Evolutionary conservation across 2,888 invertebrate genomes (phyloP), one percentile per base, ranked within the genome.

Genomic region (Pheosia gnoma): DNA sequence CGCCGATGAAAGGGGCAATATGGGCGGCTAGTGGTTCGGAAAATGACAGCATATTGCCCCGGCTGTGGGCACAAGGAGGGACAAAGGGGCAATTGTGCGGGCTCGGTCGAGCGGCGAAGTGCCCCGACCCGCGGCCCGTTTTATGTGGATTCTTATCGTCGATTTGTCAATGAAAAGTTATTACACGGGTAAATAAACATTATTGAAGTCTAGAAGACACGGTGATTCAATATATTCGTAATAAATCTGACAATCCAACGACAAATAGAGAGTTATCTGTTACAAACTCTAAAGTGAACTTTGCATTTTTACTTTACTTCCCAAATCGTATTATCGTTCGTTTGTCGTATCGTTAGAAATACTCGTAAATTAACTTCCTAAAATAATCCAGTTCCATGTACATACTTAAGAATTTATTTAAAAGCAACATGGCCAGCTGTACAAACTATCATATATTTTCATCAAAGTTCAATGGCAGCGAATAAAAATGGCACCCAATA

Each of bases 41-140:
- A 90, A 90, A 90, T 90, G 83, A 86, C 78, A 81, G 81, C 87
- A 89, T 87, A 86, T 86, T 85, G 80, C 72, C 68, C 69, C 53
- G 77, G 74, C 66, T 72, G 74, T 68, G 62, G 67, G 63, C 74
- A 83, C 82, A 86, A 83, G 78, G 78, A 61, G 67, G 63, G 74
- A 83, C 82, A 86, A 83, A 78, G 78, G 65, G 66, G 68, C 73
- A 76, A 84, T 88, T 86, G 86, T 88, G 59, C 70, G 67, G 70
- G 70, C 77, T 82, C 83, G 78, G 68, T 78, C 78, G 72, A 68
- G 79, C 81, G 83, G 65, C 64, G 72, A 73, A 72, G 73, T 70
- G 13, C 47, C 56, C 13, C 58, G 47, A 54, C 54, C 59, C 45
- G 66, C 66, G 45, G 59, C 8, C 41, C 39, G 65, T 60, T 67